These are phyloP conservation scores for Gephyroberyx darwinii DNA, from an alignment of 2,797 vertebrate species.

Conservation along the genomic window DNA sequence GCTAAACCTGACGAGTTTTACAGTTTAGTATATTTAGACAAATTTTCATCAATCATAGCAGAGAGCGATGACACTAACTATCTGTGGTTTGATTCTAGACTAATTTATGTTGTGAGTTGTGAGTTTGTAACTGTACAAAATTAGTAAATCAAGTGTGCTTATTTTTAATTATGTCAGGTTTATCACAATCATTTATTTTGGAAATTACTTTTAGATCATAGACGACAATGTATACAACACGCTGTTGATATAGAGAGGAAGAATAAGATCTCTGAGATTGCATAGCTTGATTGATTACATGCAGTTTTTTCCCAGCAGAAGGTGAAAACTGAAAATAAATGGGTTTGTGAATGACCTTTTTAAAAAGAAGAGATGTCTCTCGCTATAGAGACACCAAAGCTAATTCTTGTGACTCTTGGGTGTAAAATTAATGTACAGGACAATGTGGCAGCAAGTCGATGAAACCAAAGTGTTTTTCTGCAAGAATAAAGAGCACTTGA, in stretches of 20 bases:
- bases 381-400: conserved; percentile 13
- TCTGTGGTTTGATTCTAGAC: too few species aligned
- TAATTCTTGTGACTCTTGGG: conserved; percentile 9
- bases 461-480: conserved; percentile 5
- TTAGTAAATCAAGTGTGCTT: too few species aligned
- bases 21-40: too few species aligned
- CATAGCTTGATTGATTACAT: neutral
- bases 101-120: too few species aligned
- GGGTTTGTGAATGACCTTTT: conserved; percentile 3
- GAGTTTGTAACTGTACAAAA: too few species aligned
- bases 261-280: neutral
- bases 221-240: neutral
- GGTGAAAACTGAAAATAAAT: conserved; percentile 11
- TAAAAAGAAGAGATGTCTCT: neutral
- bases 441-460: conserved; percentile 5
- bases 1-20: too few species aligned
- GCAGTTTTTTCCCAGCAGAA: neutral
- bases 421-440: conserved; percentile 15
- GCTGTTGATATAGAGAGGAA: neutral
- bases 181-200: neutral
- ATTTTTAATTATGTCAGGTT: neutral
- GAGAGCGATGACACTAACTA: too few species aligned
- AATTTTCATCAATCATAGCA: too few species aligned
- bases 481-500: neutral
- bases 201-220: conserved; percentile 4